A percentile compares a stretch with the other conserved stretches of the same genome.
phyloP scores from a whole-genome alignment of 2,888 invertebrate species.

The Caenorhabditis parvicauda region DNA sequence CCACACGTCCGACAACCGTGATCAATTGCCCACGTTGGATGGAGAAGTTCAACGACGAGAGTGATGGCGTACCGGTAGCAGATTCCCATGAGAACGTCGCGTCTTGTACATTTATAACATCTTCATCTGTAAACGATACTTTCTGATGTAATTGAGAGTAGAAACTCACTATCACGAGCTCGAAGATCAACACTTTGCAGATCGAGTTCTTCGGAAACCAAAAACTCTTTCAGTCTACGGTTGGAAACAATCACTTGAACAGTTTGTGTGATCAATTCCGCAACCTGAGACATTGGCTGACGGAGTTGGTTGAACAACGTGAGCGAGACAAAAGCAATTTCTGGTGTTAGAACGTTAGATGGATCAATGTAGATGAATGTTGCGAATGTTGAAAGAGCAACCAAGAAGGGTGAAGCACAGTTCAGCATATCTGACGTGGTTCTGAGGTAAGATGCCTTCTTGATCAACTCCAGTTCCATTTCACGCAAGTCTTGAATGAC shows the following conservation, averaged over 20 bases:
- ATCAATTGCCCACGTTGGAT: conserved; percentile 50
- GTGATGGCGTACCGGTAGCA: conserved; percentile 14
- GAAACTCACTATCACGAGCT: conserved; percentile 37
- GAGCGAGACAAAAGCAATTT: conserved; percentile 91
- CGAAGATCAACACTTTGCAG: conserved; percentile 23
- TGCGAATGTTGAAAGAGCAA: conserved; percentile 60
- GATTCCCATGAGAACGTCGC: conserved; percentile 52
- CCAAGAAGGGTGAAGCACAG: conserved; percentile 57
- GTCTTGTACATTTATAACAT: conserved; percentile 44
- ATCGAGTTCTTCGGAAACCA: conserved; percentile 43
- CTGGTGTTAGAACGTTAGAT: conserved; percentile 55
- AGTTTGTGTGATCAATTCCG: conserved; percentile 60
- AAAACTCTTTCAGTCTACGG: conserved; percentile 54
- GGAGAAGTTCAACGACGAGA: conserved; percentile 70
- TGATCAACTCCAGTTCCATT: conserved; percentile 51
- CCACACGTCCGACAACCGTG: conserved; percentile 59
- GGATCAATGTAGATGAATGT: conserved; percentile 55
- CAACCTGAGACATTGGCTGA: conserved; percentile 90
- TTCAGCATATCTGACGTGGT: conserved; percentile 61
- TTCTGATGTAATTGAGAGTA: neutral
- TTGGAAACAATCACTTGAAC: conserved; percentile 60
- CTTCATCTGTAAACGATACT: conserved; percentile 34
- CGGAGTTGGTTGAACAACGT: conserved; percentile 95
- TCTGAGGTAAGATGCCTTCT: conserved; percentile 54
- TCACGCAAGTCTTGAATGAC: conserved; percentile 54